phyloP scores from a whole-genome alignment of 2,797 vertebrate genomes.

The Syngnathus rostellatus region DNA sequence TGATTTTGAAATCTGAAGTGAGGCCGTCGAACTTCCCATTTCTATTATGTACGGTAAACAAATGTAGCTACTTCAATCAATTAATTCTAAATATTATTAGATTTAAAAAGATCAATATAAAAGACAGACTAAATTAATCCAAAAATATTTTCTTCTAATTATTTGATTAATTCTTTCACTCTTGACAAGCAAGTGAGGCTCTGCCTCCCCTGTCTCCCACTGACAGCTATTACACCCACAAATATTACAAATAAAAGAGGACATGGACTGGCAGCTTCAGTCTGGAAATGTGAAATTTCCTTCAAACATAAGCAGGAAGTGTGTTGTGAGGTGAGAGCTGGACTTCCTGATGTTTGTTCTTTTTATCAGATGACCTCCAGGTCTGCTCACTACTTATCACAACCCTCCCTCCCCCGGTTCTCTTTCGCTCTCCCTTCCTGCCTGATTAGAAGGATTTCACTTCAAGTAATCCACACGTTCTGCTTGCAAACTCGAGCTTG shows the following conservation, averaged over 20 bases:
- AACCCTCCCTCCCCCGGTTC: neutral
- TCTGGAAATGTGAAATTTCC: neutral
- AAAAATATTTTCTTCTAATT: neutral
- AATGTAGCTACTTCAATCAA: neutral
- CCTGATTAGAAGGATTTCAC: neutral
- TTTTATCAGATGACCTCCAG: conserved; percentile 11
- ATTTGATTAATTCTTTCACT: neutral
- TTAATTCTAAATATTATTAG: neutral
- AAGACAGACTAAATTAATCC: neutral
- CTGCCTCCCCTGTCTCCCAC: no score
- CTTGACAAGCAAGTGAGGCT: neutral
- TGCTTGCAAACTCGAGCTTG: neutral
- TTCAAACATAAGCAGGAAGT: neutral
- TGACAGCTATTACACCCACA: neutral
- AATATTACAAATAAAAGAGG: neutral
- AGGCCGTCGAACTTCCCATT: neutral
- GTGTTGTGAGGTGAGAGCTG: neutral
- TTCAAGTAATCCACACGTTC: neutral
- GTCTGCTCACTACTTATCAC: neutral
- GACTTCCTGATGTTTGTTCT: neutral
- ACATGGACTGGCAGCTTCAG: neutral
- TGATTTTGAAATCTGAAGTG: neutral
- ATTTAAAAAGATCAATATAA: neutral
- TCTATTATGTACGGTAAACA: neutral
- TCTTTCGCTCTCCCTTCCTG: neutral